A percentile compares a stretch with the other conserved stretches of the same genome.
Evolutionary conservation across 2,797 vertebrate genomes (phyloP).

Genomic region (Nyctalus aviator): DNA sequence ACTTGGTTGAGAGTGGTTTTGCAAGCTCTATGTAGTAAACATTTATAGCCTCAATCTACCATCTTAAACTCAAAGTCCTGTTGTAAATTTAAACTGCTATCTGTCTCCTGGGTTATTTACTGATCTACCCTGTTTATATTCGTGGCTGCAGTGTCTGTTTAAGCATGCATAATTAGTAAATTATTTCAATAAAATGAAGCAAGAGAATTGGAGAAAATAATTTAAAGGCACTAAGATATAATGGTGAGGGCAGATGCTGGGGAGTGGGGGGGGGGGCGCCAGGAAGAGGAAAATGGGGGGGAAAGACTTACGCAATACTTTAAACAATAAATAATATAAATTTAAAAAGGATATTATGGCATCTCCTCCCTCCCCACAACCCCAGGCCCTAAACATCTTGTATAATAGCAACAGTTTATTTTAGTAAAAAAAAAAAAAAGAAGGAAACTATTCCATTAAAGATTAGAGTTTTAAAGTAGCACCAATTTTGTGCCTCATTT

Average conservation of each 20-base stretch:
- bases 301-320: no score
- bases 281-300: no score
- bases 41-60: background rate
- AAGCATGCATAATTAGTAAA: constrained; percentile 38
- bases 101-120: constrained; percentile 48
- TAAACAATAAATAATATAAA: no score
- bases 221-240: constrained; percentile 38
- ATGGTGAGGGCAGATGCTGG: no score
- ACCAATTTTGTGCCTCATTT: constrained; percentile 40
- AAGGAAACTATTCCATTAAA: background rate
- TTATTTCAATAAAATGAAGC: constrained; percentile 66
- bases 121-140: constrained; percentile 54
- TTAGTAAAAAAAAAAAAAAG: background rate
- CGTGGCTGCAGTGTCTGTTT: background rate
- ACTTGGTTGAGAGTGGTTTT: constrained; percentile 43
- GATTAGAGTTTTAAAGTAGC: constrained; percentile 29
- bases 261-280: no score
- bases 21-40: constrained; percentile 29
- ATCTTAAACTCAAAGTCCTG: constrained; percentile 53
- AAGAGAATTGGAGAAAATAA: constrained; percentile 58
- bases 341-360: background rate
- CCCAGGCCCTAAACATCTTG: background rate
- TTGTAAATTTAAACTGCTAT: constrained; percentile 35
- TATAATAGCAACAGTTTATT: constrained; percentile 26
- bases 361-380: background rate